These are phyloP conservation scores for Equus przewalskii DNA, from an alignment of 2,113 vertebrate species.

Conservation along the genomic window DNA sequence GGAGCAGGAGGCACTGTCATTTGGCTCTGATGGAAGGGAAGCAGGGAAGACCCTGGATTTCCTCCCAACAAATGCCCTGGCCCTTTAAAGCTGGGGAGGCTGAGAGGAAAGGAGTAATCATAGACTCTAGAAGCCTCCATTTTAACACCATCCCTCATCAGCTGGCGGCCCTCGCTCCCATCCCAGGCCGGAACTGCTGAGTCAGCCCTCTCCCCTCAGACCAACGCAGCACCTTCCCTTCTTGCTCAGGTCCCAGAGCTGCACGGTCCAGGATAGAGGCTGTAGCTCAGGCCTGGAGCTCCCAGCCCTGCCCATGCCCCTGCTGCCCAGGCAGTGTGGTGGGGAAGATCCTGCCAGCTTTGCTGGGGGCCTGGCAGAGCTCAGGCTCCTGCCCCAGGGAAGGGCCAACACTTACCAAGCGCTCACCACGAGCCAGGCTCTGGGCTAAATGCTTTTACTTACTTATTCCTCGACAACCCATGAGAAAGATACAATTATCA, in stretches of 20 bases:
- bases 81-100: neutral
- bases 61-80: neutral
- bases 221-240: conserved; percentile 51
- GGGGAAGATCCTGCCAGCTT: neutral
- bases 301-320: neutral
- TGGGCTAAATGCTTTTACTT: neutral
- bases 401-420: neutral
- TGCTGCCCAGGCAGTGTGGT: fast-evolving
- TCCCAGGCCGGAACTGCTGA: conserved; percentile 57
- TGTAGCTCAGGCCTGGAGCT: neutral
- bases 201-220: neutral
- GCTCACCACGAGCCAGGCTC: neutral
- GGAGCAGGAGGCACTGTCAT: neutral
- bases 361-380: neutral
- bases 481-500: neutral
- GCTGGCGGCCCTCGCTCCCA: neutral
- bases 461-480: neutral
- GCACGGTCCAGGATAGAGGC: neutral
- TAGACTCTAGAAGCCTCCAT: conserved; percentile 8
- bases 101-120: neutral
- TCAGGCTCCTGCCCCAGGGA: neutral
- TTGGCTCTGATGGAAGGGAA: neutral
- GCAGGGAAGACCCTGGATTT: neutral
- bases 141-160: conserved; percentile 37
- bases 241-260: neutral